phyloP scores from a whole-genome alignment of 2,113 vertebrate genomes.

The Alethe castanea region DNA sequence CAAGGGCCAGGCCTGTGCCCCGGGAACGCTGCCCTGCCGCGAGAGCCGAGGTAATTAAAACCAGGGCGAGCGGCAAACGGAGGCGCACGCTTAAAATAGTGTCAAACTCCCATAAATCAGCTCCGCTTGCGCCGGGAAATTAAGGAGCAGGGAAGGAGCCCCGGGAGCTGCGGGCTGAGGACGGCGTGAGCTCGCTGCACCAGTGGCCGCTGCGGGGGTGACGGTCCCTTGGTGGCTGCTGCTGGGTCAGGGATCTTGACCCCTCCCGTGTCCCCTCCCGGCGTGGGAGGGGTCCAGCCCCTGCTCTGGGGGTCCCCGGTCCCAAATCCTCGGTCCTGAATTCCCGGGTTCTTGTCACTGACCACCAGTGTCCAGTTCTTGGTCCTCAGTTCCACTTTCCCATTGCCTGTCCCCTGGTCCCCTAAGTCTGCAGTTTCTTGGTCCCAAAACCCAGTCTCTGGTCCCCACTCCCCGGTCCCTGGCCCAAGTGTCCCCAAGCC shows the following conservation, averaged over 20 bases:
- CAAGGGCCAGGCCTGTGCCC: slow-evolving; percentile 39
- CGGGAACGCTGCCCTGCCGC: slow-evolving; percentile 37
- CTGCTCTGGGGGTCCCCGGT: fast-evolving
- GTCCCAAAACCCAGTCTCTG: background rate
- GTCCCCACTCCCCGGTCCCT: fast-evolving
- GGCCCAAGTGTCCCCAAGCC: background rate
- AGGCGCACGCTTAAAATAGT: slow-evolving; percentile 44
- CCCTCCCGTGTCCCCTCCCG: background rate
- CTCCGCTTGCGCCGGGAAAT: slow-evolving; percentile 17
- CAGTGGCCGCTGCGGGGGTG: background rate
- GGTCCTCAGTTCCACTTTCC: background rate
- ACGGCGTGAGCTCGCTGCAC: background rate
- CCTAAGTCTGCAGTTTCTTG: background rate
- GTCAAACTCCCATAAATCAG: slow-evolving; percentile 33
- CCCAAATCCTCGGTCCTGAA: background rate
- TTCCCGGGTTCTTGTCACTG: background rate
- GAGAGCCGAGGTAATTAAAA: slow-evolving; percentile 43
- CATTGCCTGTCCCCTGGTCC: background rate
- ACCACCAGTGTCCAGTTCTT: background rate
- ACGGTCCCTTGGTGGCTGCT: background rate
- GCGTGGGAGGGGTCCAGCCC: background rate
- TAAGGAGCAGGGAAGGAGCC: background rate
- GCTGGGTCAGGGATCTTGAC: background rate
- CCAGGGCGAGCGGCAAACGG: slow-evolving; percentile 35
- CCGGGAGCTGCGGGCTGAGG: background rate